A percentile compares a stretch with the other conserved stretches of the same genome.
These are phyloP conservation scores for Podotricha telesiphe DNA, from an alignment of 2,888 invertebrate genomes.

Conservation along the genomic window DNA sequence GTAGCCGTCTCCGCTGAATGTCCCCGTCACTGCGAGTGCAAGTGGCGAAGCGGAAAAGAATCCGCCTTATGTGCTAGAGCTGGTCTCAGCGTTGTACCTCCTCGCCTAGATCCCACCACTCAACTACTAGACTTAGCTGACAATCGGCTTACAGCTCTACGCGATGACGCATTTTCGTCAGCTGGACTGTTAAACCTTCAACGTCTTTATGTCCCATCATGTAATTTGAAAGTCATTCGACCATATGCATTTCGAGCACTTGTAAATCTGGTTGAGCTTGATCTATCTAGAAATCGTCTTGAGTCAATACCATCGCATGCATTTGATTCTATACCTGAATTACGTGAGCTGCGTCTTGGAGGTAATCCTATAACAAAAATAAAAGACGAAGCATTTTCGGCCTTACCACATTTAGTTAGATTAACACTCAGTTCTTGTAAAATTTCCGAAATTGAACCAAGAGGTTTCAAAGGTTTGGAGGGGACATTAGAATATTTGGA, in stretches of 20 bases:
- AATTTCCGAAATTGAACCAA: slow-evolving; percentile 86
- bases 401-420: slow-evolving; percentile 87
- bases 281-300: slow-evolving; percentile 89
- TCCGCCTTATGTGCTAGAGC: slow-evolving; percentile 91
- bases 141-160: slow-evolving; percentile 87
- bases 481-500: slow-evolving; percentile 89
- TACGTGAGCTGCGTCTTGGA: slow-evolving; percentile 88
- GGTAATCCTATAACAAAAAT: slow-evolving; percentile 90
- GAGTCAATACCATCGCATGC: slow-evolving; percentile 88
- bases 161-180: slow-evolving; percentile 88
- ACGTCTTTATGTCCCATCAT: slow-evolving; percentile 89
- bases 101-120: slow-evolving; percentile 89
- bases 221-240: slow-evolving; percentile 87
- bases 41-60: slow-evolving; percentile 95
- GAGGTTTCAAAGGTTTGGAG: slow-evolving; percentile 89
- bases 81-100: slow-evolving; percentile 89
- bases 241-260: slow-evolving; percentile 90
- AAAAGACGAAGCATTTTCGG: slow-evolving; percentile 86
- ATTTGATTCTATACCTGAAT: slow-evolving; percentile 88
- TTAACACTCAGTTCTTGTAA: slow-evolving; percentile 90
- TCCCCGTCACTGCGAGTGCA: slow-evolving; percentile 91
- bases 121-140: slow-evolving; percentile 91
- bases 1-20: slow-evolving; percentile 86
- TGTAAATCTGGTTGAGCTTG: slow-evolving; percentile 91
- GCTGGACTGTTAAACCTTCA: slow-evolving; percentile 91